Conservation (phyloP, 2,888 invertebrate species). For the Cecidostiba fungosa region DNA sequence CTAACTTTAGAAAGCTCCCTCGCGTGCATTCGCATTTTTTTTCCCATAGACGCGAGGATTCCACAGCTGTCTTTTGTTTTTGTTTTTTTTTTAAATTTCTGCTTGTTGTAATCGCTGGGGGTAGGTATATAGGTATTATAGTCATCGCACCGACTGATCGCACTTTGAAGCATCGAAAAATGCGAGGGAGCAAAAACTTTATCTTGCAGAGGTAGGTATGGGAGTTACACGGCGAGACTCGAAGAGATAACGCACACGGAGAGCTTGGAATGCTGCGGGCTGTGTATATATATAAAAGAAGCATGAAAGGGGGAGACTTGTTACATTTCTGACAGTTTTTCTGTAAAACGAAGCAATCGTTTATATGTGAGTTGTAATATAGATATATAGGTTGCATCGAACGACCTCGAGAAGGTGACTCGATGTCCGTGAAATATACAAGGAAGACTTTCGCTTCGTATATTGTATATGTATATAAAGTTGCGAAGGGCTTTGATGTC, state of each 20-base stretch:
- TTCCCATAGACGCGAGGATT: not conserved
- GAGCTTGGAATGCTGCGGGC: not conserved
- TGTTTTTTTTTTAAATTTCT: not conserved
- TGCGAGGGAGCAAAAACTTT: not conserved
- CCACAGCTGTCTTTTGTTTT: too few species aligned
- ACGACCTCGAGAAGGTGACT: slow-evolving; percentile 23
- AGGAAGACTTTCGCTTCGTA: not conserved
- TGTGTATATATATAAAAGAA: too few species aligned
- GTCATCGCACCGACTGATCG: too few species aligned
- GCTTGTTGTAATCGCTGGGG: too few species aligned
- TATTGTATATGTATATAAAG: too few species aligned
- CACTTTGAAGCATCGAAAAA: too few species aligned
- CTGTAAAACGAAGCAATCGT: not conserved
- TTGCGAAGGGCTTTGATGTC: not conserved
- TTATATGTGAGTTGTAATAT: too few species aligned
- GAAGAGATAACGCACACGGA: not conserved
- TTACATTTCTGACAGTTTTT: not conserved
- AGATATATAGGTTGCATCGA: too few species aligned
- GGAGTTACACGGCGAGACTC: not conserved
- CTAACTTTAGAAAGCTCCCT: slow-evolving; percentile 8
- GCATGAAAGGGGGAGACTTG: not conserved
- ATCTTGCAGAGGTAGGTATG: not conserved
- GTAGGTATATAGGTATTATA: too few species aligned
- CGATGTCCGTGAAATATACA: not conserved
- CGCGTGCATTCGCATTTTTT: not conserved